These are phyloP conservation scores for Malurus leucopterus DNA, from an alignment of 2,797 vertebrate species.

Conservation along the genomic window DNA sequence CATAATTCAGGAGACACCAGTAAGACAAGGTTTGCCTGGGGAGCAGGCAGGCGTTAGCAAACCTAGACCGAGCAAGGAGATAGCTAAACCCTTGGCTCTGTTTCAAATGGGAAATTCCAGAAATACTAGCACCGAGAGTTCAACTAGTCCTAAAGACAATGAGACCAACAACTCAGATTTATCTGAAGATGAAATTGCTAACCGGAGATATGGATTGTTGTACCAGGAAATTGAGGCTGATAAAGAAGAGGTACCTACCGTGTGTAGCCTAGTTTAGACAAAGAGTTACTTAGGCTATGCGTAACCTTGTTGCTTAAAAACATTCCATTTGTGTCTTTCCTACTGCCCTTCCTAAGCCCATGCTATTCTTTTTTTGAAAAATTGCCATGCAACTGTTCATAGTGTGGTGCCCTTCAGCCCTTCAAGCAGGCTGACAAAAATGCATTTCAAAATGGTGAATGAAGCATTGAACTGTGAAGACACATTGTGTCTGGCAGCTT, in stretches of 20 bases:
- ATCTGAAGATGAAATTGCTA: constrained; percentile 96
- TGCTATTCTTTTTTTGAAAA: constrained; percentile 31
- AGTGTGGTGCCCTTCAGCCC: constrained; percentile 39
- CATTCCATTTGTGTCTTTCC: constrained; percentile 41
- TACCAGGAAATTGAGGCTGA: constrained; percentile 92
- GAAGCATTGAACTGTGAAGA: constrained; percentile 5
- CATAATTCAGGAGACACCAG: constrained; percentile 26
- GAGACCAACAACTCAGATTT: constrained; percentile 90
- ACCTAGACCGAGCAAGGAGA: constrained; percentile 39
- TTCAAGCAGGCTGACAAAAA: constrained; percentile 58
- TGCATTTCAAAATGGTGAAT: neutral
- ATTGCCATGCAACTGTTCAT: constrained; percentile 26
- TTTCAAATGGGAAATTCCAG: constrained; percentile 62
- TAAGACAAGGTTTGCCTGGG: constrained; percentile 25
- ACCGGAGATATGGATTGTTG: constrained; percentile 92
- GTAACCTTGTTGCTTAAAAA: constrained; percentile 65
- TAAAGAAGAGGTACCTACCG: constrained; percentile 90
- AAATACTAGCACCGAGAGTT: constrained; percentile 71
- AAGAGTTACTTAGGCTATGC: constrained; percentile 68
- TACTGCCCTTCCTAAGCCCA: constrained; percentile 13
- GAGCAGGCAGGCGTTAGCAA: constrained; percentile 30
- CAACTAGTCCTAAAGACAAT: constrained; percentile 81
- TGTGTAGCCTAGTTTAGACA: constrained; percentile 82
- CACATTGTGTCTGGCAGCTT: neutral
- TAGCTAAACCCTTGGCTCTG: constrained; percentile 51